Conservation (phyloP, 2,888 invertebrate species). For the Hymenopus coronatus region DNA sequence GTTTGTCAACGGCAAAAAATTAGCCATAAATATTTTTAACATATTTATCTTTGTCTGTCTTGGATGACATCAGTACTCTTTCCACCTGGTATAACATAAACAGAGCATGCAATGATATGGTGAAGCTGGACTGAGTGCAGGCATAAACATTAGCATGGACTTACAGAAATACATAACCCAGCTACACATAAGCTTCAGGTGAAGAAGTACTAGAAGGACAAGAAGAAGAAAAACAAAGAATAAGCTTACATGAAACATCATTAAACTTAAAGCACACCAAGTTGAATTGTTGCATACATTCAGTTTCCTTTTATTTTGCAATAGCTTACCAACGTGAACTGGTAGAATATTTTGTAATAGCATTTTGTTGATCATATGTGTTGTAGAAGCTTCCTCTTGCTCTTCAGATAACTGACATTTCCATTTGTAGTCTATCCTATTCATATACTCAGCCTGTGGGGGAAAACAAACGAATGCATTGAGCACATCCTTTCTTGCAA, state of each 20-base stretch:
- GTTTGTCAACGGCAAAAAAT: too few species aligned
- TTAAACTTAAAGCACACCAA: background rate
- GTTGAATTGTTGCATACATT: background rate
- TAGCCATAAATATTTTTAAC: too few species aligned
- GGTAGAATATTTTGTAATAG: slow-evolving; percentile 91
- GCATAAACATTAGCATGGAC: background rate
- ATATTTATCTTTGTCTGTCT: too few species aligned
- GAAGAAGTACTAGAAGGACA: background rate
- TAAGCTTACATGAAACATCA: background rate
- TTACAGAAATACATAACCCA: background rate
- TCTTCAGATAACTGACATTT: slow-evolving; percentile 74
- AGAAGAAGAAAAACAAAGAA: background rate
- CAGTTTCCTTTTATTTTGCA: background rate
- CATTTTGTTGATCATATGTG: slow-evolving; percentile 82
- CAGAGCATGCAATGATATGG: background rate
- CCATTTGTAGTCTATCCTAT: slow-evolving; percentile 83
- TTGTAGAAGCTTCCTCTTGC: slow-evolving; percentile 81
- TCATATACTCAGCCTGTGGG: slow-evolving; percentile 73
- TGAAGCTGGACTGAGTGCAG: background rate
- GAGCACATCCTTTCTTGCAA: too few species aligned
- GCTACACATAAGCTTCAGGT: background rate
- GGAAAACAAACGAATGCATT: background rate
- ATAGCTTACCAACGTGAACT: slow-evolving; percentile 73
- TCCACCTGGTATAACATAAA: too few species aligned
- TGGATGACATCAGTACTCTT: too few species aligned